Percentiles rank a stretch among this genome's conserved stretches.
Evolutionary conservation across 2,797 vertebrate species (phyloP).

Genomic region (Helostoma temminkii): DNA sequence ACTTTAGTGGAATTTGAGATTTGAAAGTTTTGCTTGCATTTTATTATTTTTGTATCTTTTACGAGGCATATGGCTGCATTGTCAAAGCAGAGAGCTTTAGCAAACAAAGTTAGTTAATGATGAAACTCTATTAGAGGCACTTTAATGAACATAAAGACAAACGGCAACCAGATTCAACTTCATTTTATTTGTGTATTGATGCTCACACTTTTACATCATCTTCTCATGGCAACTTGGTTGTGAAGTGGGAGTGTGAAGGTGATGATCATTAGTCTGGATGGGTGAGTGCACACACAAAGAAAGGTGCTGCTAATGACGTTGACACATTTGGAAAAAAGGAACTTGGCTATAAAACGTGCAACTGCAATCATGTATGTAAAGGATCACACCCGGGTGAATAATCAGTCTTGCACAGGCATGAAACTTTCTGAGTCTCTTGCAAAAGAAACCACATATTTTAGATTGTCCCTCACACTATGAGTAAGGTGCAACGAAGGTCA

Average conservation of each 20-base stretch:
- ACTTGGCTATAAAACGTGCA: neutral
- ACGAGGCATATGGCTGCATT: too few species aligned
- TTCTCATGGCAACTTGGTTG: too few species aligned
- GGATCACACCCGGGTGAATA: constrained; percentile 9
- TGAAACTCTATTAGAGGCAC: too few species aligned
- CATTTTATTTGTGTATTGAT: too few species aligned
- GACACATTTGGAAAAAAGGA: neutral
- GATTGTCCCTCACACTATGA: neutral
- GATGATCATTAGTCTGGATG: neutral
- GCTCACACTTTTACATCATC: too few species aligned
- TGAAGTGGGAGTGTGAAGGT: neutral
- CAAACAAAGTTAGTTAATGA: too few species aligned
- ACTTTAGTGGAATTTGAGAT: neutral
- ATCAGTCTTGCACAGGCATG: neutral
- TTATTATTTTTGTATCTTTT: neutral
- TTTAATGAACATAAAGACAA: too few species aligned
- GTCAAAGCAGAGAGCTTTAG: too few species aligned
- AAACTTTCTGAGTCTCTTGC: constrained; percentile 17
- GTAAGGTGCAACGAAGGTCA: neutral
- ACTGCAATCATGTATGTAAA: neutral
- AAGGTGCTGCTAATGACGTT: neutral
- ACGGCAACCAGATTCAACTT: too few species aligned
- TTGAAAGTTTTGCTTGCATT: neutral
- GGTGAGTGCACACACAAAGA: neutral
- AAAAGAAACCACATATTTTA: neutral